Evolutionary conservation across 1,140 invertebrate genomes (phyloP).

Genomic region (Hesperophylax magnus): DNA sequence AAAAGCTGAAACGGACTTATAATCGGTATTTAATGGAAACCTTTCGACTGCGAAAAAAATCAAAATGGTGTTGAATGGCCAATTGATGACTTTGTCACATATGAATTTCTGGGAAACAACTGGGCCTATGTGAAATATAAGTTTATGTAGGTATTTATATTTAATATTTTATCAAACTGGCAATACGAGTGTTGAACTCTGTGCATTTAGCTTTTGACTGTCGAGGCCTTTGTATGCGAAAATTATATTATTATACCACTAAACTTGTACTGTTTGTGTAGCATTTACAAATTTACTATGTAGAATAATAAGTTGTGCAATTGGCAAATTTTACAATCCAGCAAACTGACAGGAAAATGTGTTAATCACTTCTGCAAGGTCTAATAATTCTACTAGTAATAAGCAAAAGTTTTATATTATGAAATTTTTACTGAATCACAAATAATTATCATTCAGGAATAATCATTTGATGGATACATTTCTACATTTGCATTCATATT

Average conservation of each 20-base stretch:
- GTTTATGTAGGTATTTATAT: too few relatives aligned
- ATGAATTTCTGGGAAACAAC: too few relatives aligned
- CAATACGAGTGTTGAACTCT: too few relatives aligned
- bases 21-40: too few relatives aligned
- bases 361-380: background rate
- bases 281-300: too few relatives aligned
- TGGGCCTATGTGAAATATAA: too few relatives aligned
- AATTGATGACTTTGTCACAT: too few relatives aligned
- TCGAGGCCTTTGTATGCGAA: conserved; percentile 41
- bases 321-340: background rate
- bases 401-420: conserved; percentile 16
- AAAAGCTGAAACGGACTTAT: too few relatives aligned
- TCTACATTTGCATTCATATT: background rate
- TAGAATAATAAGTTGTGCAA: background rate
- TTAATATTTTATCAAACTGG: too few relatives aligned
- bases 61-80: too few relatives aligned
- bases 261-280: too few relatives aligned
- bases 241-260: conserved; percentile 28
- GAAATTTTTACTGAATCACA: conserved; percentile 21
- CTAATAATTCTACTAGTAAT: conserved; percentile 2
- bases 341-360: background rate
- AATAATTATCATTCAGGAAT: conserved; percentile 3
- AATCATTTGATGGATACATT: background rate
- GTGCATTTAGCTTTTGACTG: conserved; percentile 38
- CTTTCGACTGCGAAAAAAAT: too few relatives aligned